Percentiles rank a stretch among this genome's conserved stretches.
Evolutionary conservation across 2,888 invertebrate species (phyloP).

Genomic region (Drosophila cognata): DNA sequence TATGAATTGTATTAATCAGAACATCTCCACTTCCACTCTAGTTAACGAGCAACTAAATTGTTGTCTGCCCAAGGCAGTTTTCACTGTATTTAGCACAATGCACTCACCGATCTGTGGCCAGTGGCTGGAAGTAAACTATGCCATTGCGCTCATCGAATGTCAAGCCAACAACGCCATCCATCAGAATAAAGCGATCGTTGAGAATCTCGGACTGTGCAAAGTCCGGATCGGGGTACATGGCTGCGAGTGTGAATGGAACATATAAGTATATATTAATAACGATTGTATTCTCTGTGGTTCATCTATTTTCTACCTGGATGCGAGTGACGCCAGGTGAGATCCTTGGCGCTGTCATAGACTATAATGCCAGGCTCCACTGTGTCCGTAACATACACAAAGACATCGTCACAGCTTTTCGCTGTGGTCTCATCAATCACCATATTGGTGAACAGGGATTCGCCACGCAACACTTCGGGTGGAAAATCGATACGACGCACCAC

Average conservation of each 20-base stretch:
- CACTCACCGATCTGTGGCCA: constrained; percentile 88
- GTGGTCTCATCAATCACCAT: constrained; percentile 91
- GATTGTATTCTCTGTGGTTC: too few relatives aligned
- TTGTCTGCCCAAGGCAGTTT: background rate
- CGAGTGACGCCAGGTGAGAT: constrained; percentile 92
- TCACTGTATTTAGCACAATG: background rate
- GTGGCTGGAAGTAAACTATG: constrained; percentile 88
- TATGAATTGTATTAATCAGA: background rate
- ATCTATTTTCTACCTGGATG: constrained; percentile 87
- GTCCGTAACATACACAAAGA: constrained; percentile 92
- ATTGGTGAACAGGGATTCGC: constrained; percentile 91
- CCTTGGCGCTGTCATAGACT: constrained; percentile 88
- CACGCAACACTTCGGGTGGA: constrained; percentile 90
- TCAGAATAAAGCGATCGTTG: constrained; percentile 88
- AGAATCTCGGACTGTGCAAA: constrained; percentile 90
- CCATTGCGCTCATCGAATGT: constrained; percentile 87
- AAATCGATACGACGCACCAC: constrained; percentile 88
- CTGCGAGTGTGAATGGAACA: constrained; percentile 53
- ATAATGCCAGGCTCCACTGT: constrained; percentile 91
- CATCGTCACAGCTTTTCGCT: constrained; percentile 89
- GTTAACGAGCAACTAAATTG: background rate
- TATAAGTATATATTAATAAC: background rate
- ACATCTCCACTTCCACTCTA: background rate
- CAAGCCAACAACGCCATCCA: constrained; percentile 90
- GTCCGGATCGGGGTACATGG: constrained; percentile 94